phyloP scores from a whole-genome alignment of 2,888 invertebrate genomes.

The Epinotia brunnichana region DNA sequence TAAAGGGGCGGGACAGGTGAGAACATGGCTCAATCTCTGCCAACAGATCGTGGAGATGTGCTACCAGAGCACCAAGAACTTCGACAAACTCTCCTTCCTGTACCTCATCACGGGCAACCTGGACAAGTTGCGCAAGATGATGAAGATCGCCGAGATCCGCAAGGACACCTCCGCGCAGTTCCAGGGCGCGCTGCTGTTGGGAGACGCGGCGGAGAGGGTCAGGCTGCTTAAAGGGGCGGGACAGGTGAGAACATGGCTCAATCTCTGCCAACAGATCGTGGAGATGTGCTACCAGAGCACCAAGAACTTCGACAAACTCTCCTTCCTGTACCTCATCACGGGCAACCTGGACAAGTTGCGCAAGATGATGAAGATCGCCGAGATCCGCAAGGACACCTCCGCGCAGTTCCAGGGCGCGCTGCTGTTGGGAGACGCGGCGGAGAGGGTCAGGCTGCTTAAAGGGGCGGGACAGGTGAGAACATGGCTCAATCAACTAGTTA shows the following conservation, averaged over 20 bases:
- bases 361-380: constrained; percentile 89
- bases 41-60: no score
- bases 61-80: neutral
- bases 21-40: neutral
- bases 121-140: constrained; percentile 91
- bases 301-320: no score
- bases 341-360: no score
- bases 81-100: neutral
- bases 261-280: no score
- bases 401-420: constrained; percentile 98
- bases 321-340: no score
- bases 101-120: neutral
- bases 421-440: constrained; percentile 94
- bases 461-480: constrained; percentile 84
- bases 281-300: neutral
- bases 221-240: constrained; percentile 90
- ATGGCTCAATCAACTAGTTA: no score
- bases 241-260: constrained; percentile 62
- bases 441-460: constrained; percentile 93
- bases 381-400: constrained; percentile 97
- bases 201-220: constrained; percentile 95
- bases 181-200: constrained; percentile 95
- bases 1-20: constrained; percentile 86
- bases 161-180: constrained; percentile 98
- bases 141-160: constrained; percentile 98